Evolutionary conservation across 2,113 vertebrate genomes (phyloP), one percentile per base, ranked within the genome.

Genomic region (Dunckerocampus dactyliophorus): DNA sequence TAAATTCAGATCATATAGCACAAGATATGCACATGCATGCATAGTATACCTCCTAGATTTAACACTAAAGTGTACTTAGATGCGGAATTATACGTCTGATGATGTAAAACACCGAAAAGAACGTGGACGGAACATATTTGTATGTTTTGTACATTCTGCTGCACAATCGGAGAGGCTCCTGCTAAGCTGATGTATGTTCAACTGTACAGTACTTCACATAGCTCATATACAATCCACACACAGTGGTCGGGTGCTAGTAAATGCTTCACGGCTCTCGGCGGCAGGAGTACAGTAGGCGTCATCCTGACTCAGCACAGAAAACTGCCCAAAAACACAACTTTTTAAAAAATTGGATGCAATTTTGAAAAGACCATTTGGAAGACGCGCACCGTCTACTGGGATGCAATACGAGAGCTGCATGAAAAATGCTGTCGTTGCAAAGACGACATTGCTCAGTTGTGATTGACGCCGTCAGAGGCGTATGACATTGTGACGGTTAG

Each of bases 1-100:
- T 73, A 72, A 65, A 65, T 68, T 63, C 69, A 76, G 75, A 67
- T 72, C 11, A 73, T 60, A 69, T 68, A 55, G 71, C 76, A 59
- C 49, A 64, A 75, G 73, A 84, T 65, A 82, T 79, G 70, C 65
- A 82, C 68, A 67, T 77, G 76, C 83, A 84, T 82, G 77, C 82
- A 84, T 83, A 87, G 83, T 66, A 63, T 37, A 76, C 56, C 50
- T 84, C 69, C 55, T 71, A 56, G 37, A 55, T 37, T 19, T 13
- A 55, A 55, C 53, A 55, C 22, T 54, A n/a, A 55, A 19, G 17
- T 37, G 31, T 37, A 16, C 51, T 53, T 53, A 34, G 28, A 53
- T 4, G 14, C 15, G 8, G 8, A 59, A 22, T 4, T 31, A 51
- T 37, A 37, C 31, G 24, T 6, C 61, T 34, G 34, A 65, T 59